Base-by-base conservation (phyloP, 1,140 invertebrate species). In the Sminthurides bifidus region DNA sequence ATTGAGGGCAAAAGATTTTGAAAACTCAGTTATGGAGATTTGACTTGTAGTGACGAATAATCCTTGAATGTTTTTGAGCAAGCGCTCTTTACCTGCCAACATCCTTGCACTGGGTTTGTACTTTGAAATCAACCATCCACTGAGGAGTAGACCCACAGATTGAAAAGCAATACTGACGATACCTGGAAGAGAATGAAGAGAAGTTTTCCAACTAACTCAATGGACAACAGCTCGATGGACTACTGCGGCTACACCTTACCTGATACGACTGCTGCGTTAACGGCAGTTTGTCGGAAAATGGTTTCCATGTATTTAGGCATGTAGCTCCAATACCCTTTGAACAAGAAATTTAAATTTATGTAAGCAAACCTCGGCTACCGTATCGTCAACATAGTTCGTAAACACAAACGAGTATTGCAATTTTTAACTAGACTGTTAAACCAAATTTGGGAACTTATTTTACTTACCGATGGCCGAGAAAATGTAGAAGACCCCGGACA, bases 261-360 rank as follows among this genome's bases (percentile, higher is more conserved):
- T 43, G 81, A 83, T 6, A 82, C 77, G 51, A 82, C 68, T 30
- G 79, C 79, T 1, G 82, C 81, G 0, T 76, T 75, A 0, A 81
- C 80, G 1, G 82, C 80, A 10, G 82, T 81, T 63, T 83, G 79
- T 58, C 78, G 76, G 65, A 83, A 85, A 67, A 84, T 81, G 0
- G 79, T 80, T 68, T 85, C 82, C 51, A 85, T 82, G 56, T 85
- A 85, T 66, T 85, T 85, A 0, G 83, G 82, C 68, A 83, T 76
- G 61, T 82, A 84, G 6, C 83, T 82, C 77, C 79, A 82, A 62
- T 83, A 85, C 0, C 59, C 35, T 38, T 14, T 26, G 19, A 43
- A 12, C 5, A 48, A 8, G 21, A n/a, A 19, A 8, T 43, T 43
- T 43, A 43, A 43, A 14, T 10, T n/a, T n/a, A n/a, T n/a, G n/a